These are phyloP conservation scores for Elysia crispata DNA, from an alignment of 2,888 invertebrate species.

Conservation along the genomic window DNA sequence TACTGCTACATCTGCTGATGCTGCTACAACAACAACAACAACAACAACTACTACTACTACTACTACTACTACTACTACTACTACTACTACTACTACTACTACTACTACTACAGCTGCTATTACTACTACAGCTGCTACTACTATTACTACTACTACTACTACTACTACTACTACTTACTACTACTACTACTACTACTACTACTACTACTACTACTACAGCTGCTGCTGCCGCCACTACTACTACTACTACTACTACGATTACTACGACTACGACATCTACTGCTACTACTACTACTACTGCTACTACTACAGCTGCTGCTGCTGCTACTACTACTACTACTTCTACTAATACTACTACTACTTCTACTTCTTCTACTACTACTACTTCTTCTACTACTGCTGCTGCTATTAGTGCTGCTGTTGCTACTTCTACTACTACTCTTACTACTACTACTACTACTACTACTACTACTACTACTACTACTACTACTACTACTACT, in stretches of 20 bases:
- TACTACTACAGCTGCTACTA: not conserved
- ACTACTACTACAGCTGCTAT: too few species aligned
- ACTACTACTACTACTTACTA: too few species aligned
- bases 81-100: conserved; percentile 9
- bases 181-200: not conserved
- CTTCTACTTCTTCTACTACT: not conserved
- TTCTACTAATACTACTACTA: too few species aligned
- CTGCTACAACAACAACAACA: not conserved
- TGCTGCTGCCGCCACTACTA: not conserved
- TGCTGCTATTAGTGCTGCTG: too few species aligned
- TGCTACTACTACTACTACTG: not conserved
- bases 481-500: conserved; percentile 9
- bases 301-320: not conserved
- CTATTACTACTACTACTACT: not conserved
- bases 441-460: too few species aligned
- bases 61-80: conserved; percentile 9
- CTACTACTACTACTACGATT: too few species aligned
- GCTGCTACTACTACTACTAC: not conserved
- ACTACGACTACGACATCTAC: too few species aligned
- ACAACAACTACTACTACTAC: not conserved
- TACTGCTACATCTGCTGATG: too few species aligned
- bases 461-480: conserved; percentile 9
- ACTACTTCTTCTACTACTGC: not conserved
- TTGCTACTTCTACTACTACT: too few species aligned
- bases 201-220: not conserved